These are phyloP conservation scores for Cricetomys ansorgei DNA, from an alignment of 2,113 vertebrate species.

Conservation along the genomic window DNA sequence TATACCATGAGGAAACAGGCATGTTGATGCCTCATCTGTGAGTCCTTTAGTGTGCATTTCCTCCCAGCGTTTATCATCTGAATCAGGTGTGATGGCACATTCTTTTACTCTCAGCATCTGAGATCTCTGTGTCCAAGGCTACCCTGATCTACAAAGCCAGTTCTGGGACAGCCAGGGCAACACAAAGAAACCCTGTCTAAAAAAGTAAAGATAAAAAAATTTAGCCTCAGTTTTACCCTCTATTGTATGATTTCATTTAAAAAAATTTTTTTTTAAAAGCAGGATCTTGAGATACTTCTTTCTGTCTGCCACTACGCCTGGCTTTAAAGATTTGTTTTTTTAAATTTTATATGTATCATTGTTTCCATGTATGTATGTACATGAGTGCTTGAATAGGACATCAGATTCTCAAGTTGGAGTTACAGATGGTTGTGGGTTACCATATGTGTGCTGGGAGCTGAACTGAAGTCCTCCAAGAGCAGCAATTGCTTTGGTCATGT, in stretches of 20 bases:
- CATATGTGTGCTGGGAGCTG: background rate
- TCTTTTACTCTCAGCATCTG: background rate
- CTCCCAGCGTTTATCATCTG: background rate
- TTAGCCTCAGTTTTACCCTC: constrained; percentile 48
- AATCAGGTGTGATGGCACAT: background rate
- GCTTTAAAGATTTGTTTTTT: background rate
- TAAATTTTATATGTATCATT: background rate
- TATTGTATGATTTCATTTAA: constrained; percentile 35
- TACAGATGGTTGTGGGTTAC: background rate
- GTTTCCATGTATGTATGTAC: background rate
- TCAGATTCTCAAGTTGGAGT: background rate
- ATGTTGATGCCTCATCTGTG: background rate
- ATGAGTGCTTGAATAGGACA: background rate
- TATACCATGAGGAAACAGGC: background rate
- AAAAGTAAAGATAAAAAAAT: background rate
- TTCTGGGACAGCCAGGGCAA: background rate
- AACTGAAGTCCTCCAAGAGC: background rate
- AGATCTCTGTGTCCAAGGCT: background rate
- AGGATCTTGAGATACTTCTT: no score
- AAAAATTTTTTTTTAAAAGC: background rate
- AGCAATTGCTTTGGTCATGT: background rate
- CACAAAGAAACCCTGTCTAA: background rate
- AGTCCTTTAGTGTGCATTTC: background rate
- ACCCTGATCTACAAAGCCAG: background rate
- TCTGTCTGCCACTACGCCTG: background rate